Conservation (phyloP, 2,113 vertebrate genomes). For the Tauraco erythrolophus region DNA sequence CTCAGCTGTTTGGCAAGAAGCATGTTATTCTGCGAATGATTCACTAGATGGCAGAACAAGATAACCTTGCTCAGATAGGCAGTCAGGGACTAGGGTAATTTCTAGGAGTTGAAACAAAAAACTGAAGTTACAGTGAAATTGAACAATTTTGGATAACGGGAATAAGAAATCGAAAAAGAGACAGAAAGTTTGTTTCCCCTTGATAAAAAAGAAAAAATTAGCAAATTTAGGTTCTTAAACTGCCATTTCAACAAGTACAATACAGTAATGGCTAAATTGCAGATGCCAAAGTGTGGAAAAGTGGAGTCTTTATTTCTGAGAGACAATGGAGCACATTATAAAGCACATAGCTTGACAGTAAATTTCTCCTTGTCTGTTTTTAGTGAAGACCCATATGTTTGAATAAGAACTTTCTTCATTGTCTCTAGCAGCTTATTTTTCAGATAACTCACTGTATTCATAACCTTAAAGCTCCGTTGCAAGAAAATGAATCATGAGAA, state of each 20-base stretch:
- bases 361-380: conserved; percentile 56
- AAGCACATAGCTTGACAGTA: conserved; percentile 49
- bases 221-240: conserved; percentile 4
- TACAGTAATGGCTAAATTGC: conserved; percentile 44
- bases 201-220: not conserved
- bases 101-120: not conserved
- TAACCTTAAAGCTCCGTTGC: not conserved
- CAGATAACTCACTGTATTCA: not conserved
- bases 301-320: conserved; percentile 44
- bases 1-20: not conserved
- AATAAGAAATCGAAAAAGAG: not conserved
- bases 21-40: not conserved
- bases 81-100: not conserved
- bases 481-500: not conserved
- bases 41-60: conserved; percentile 72
- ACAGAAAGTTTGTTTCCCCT: not conserved
- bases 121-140: not conserved
- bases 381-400: not conserved
- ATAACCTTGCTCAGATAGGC: conserved; percentile 13
- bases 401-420: conserved; percentile 42
- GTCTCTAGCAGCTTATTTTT: conserved; percentile 4
- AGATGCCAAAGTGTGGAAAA: not conserved
- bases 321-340: conserved; percentile 52
- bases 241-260: conserved; percentile 10
- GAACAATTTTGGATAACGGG: not conserved